These are phyloP conservation scores for Notodonta ziczac DNA, from an alignment of 2,888 invertebrate species.

Conservation along the genomic window DNA sequence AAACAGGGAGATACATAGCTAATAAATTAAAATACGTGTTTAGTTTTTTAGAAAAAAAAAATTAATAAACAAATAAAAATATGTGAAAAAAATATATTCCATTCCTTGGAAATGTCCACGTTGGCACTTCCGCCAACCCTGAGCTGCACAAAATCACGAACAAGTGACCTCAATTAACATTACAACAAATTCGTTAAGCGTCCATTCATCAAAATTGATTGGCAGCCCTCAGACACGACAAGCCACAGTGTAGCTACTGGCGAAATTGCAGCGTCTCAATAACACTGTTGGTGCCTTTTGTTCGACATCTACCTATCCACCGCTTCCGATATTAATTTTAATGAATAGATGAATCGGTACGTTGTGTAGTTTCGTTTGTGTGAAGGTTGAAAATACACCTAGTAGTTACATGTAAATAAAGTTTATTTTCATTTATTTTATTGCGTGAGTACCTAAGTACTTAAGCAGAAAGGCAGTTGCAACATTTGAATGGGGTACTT, in stretches of 20 bases:
- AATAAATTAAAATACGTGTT: too few relatives aligned
- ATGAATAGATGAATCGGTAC: slow-evolving; percentile 18
- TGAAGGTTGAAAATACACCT: background rate
- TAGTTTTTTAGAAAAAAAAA: too few relatives aligned
- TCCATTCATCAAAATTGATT: slow-evolving; percentile 70
- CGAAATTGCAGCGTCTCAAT: slow-evolving; percentile 67
- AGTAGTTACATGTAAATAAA: too few relatives aligned
- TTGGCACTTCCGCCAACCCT: slow-evolving; percentile 26
- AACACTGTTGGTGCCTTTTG: slow-evolving; percentile 57
- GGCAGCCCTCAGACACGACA: slow-evolving; percentile 52
- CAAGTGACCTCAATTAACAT: slow-evolving; percentile 65
- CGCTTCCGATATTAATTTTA: slow-evolving; percentile 21
- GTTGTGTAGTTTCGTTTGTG: slow-evolving; percentile 8
- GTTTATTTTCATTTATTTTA: too few relatives aligned
- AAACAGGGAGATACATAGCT: too few relatives aligned
- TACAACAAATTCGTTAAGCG: slow-evolving; percentile 74
- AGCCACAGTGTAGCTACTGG: slow-evolving; percentile 59
- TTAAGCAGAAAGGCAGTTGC: too few relatives aligned
- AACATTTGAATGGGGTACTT: too few relatives aligned
- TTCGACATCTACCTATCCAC: slow-evolving; percentile 36
- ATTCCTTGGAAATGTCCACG: too few relatives aligned
- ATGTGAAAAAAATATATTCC: too few relatives aligned
- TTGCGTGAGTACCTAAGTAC: too few relatives aligned
- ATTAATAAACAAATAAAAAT: too few relatives aligned
- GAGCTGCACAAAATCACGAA: slow-evolving; percentile 41